These are phyloP conservation scores for Microtus pennsylvanicus DNA, from an alignment of 2,113 vertebrate species.

Conservation along the genomic window DNA sequence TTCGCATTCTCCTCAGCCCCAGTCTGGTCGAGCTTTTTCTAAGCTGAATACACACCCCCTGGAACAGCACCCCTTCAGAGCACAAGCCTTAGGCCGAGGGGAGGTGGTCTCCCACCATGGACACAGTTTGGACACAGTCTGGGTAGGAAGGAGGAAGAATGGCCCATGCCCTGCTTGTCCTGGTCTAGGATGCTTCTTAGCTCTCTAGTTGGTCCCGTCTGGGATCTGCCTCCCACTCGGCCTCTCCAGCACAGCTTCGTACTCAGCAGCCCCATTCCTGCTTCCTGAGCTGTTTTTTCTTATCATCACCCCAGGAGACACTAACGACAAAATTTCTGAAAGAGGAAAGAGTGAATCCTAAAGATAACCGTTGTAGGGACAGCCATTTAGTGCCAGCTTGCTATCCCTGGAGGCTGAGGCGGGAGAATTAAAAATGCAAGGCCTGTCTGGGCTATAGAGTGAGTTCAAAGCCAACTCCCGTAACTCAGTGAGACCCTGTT, in stretches of 20 bases:
- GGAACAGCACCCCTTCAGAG: background rate
- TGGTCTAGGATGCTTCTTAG: background rate
- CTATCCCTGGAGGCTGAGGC: background rate
- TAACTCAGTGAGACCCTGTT: background rate
- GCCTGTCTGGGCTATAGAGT: background rate
- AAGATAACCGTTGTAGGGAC: background rate
- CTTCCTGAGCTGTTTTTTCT: conserved; percentile 20
- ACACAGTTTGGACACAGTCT: background rate
- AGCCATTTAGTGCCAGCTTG: background rate
- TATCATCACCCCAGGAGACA: background rate
- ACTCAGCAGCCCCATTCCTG: conserved; percentile 64
- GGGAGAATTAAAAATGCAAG: background rate
- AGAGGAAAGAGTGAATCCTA: conserved; percentile 17
- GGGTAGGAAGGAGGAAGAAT: background rate
- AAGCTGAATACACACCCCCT: background rate
- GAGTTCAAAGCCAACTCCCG: background rate
- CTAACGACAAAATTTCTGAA: background rate
- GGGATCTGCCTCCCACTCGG: background rate
- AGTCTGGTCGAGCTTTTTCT: background rate
- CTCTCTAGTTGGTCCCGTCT: background rate
- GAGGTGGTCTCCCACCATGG: background rate
- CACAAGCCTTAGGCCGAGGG: background rate
- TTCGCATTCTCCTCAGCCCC: conserved; percentile 29
- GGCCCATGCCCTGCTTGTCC: background rate
- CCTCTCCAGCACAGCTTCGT: background rate